These are phyloP conservation scores for Teleiodes luculella DNA, from an alignment of 2,888 invertebrate species.

Conservation along the genomic window DNA sequence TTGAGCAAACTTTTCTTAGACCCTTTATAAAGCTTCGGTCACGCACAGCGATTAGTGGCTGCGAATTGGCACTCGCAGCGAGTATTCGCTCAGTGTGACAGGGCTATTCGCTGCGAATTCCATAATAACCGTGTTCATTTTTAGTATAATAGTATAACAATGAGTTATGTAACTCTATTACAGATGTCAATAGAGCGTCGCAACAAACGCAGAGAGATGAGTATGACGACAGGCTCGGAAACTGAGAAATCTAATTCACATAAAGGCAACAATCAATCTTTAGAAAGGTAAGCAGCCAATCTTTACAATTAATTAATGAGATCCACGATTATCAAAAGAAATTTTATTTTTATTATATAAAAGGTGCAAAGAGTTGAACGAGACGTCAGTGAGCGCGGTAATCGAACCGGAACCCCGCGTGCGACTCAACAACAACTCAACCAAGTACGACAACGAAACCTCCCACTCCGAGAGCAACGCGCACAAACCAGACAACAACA, in stretches of 20 bases:
- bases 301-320: no score
- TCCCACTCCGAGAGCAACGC: slow-evolving; percentile 57
- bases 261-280: slow-evolving; percentile 73
- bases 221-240: slow-evolving; percentile 85
- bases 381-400: slow-evolving; percentile 50
- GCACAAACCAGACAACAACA: slow-evolving; percentile 59
- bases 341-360: neutral
- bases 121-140: no score
- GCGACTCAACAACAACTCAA: slow-evolving; percentile 48
- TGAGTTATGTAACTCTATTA: no score
- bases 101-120: no score
- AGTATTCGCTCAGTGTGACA: no score
- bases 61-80: no score
- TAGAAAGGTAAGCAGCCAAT: slow-evolving; percentile 67
- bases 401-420: slow-evolving; percentile 37
- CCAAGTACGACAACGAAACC: slow-evolving; percentile 56
- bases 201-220: slow-evolving; percentile 82
- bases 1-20: no score
- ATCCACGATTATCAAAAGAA: no score
- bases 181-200: slow-evolving; percentile 85
- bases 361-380: slow-evolving; percentile 67
- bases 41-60: no score
- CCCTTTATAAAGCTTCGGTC: no score
- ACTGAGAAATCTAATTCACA: slow-evolving; percentile 88
- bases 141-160: no score